Conservation (phyloP, 35 echinoderm and acorn worm genomes). For the Hemicentrotus pulcherrimus region DNA sequence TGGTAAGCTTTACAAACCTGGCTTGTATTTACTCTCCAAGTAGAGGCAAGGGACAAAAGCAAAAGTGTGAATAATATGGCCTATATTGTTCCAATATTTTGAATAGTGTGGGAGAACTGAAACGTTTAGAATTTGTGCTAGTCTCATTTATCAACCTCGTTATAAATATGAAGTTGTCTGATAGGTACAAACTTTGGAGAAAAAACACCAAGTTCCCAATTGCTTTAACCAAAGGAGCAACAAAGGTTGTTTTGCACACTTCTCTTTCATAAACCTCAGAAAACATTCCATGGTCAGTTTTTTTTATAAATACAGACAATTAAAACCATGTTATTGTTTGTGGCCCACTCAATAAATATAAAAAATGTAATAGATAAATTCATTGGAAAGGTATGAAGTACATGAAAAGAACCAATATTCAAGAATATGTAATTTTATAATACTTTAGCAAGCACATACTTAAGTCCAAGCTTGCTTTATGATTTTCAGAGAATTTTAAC, state of each 20-base stretch:
- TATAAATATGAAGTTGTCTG: not conserved
- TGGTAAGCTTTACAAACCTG: not conserved
- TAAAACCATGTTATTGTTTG: not conserved
- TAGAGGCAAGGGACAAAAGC: not conserved
- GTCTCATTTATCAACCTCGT: not conserved
- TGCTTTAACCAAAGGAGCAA: no score
- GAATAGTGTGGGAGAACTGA: not conserved
- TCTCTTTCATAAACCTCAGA: not conserved
- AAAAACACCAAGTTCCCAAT: not conserved
- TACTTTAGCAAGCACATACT: no score
- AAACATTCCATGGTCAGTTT: not conserved
- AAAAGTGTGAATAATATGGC: not conserved
- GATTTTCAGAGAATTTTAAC: no score
- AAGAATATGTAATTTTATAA: no score
- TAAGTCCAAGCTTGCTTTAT: no score
- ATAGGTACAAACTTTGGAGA: not conserved
- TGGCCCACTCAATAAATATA: not conserved
- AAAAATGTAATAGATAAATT: no score
- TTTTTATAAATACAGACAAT: not conserved
- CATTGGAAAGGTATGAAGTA: no score
- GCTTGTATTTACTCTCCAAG: not conserved
- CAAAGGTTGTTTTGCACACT: no score
- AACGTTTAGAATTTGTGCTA: not conserved
- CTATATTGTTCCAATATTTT: slow-evolving; percentile 20
- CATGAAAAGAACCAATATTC: no score